These are phyloP conservation scores for Theretra japonica DNA, from an alignment of 2,888 invertebrate genomes.

Conservation along the genomic window DNA sequence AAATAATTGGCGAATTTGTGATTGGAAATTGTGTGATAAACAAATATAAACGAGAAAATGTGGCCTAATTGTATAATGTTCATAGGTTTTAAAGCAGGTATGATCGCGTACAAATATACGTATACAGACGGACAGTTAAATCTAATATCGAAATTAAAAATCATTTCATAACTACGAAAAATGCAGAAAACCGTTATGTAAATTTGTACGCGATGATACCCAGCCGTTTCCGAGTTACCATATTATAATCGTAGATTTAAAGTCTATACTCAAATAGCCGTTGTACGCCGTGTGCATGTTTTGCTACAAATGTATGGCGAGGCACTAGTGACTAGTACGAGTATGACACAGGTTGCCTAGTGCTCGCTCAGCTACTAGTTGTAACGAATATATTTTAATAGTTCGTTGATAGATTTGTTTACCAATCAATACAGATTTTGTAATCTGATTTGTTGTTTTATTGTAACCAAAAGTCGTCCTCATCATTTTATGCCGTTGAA, in stretches of 20 bases:
- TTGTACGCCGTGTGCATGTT: conserved; percentile 13
- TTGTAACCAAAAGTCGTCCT: not conserved
- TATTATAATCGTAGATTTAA: conserved; percentile 9
- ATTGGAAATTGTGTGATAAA: conserved; percentile 63
- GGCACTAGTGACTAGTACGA: conserved; percentile 9
- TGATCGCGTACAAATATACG: not conserved
- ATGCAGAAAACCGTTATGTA: not conserved
- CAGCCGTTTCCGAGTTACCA: not conserved
- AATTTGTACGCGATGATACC: conserved; percentile 1
- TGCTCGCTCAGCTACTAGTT: conserved; percentile 2
- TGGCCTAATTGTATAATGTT: conserved; percentile 61
- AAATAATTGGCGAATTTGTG: conserved; percentile 35
- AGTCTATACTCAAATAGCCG: conserved; percentile 13
- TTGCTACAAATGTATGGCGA: conserved; percentile 20
- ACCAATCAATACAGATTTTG: conserved; percentile 28
- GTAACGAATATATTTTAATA: conserved; percentile 22
- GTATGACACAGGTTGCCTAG: not conserved
- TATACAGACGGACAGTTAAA: not conserved
- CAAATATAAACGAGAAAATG: conserved; percentile 60
- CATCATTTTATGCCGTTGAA: not conserved
- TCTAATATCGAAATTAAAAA: too few relatives aligned
- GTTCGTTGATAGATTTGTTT: conserved; percentile 31
- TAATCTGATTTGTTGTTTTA: conserved; percentile 21
- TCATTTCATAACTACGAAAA: too few relatives aligned
- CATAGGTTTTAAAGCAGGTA: not conserved